A percentile compares a stretch with the other conserved stretches of the same genome.
Conservation (phyloP, 2,888 invertebrate genomes). For the Thecophora atra region DNA sequence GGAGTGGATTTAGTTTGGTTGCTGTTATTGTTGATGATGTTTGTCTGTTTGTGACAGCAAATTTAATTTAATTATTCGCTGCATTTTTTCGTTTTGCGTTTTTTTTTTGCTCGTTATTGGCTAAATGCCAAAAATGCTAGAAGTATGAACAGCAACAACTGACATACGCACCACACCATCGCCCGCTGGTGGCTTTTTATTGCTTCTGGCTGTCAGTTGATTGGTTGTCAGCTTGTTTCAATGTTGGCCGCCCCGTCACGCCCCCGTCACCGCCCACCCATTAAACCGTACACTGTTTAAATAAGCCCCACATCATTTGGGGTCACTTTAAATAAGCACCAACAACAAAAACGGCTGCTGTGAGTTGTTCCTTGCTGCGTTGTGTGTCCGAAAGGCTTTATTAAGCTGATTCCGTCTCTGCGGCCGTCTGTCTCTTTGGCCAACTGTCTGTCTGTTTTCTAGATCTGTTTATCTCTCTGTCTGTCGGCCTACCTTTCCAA, state of each 20-base stretch:
- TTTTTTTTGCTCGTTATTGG: conserved; percentile 45
- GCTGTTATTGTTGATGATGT: no score
- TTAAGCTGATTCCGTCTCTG: conserved; percentile 23
- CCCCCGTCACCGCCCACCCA: conserved; percentile 3
- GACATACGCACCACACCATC: not conserved
- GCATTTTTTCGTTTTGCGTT: not conserved
- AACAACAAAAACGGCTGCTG: not conserved
- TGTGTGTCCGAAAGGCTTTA: not conserved
- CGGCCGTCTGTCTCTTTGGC: not conserved
- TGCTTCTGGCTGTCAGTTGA: conserved; percentile 26
- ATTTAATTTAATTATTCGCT: conserved; percentile 15
- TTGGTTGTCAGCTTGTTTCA: conserved; percentile 30
- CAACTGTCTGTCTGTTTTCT: not conserved
- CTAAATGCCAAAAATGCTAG: conserved; percentile 52
- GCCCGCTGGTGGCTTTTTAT: not conserved
- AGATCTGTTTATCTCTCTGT: no score
- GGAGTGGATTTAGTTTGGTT: no score
- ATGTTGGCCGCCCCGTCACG: not conserved
- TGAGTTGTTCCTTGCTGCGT: not conserved
- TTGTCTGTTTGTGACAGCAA: not conserved
- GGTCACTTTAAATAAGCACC: not conserved
- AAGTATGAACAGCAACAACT: conserved; percentile 21
- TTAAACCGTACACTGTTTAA: conserved; percentile 15
- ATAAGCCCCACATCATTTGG: conserved; percentile 7
- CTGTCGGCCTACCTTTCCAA: not conserved